Evolutionary conservation across 2,888 invertebrate species (phyloP).

Genomic region (Lissonota sp.): DNA sequence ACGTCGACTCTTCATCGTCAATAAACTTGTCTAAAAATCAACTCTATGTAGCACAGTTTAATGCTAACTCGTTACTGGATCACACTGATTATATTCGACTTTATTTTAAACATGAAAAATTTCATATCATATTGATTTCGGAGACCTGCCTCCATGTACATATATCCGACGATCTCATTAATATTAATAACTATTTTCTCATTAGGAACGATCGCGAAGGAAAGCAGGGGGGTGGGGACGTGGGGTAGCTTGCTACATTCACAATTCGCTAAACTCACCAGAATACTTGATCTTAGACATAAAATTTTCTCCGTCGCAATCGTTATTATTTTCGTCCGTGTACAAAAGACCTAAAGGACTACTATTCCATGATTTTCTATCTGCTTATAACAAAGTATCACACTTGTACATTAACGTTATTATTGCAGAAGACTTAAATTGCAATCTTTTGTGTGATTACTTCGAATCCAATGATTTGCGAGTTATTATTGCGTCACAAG

Average conservation of each 20-base stretch:
- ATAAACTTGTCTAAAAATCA: neutral
- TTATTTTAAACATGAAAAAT: neutral
- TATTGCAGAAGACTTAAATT: too few species aligned
- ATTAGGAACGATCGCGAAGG: constrained; percentile 30
- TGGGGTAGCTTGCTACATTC: constrained; percentile 46
- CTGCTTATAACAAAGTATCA: too few species aligned
- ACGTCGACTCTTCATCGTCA: too few species aligned
- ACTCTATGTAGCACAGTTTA: neutral
- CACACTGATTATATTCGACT: neutral
- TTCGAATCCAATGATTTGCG: too few species aligned
- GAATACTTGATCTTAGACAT: too few species aligned
- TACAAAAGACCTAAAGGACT: too few species aligned
- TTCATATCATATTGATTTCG: constrained; percentile 13
- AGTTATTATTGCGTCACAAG: too few species aligned
- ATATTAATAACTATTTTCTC: constrained; percentile 6
- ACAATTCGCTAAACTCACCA: constrained; percentile 36
- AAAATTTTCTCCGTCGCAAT: too few species aligned
- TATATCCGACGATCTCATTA: constrained; percentile 3
- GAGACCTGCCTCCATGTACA: constrained; percentile 17
- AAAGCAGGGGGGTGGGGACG: constrained; percentile 24
- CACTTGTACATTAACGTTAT: too few species aligned
- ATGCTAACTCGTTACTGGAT: neutral
- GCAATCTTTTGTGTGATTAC: too few species aligned
- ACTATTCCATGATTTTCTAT: too few species aligned
- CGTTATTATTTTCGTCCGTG: too few species aligned